phyloP scores from a whole-genome alignment of 64 coral and sea anemone species.

The Hydrozoanthus tunicans region DNA sequence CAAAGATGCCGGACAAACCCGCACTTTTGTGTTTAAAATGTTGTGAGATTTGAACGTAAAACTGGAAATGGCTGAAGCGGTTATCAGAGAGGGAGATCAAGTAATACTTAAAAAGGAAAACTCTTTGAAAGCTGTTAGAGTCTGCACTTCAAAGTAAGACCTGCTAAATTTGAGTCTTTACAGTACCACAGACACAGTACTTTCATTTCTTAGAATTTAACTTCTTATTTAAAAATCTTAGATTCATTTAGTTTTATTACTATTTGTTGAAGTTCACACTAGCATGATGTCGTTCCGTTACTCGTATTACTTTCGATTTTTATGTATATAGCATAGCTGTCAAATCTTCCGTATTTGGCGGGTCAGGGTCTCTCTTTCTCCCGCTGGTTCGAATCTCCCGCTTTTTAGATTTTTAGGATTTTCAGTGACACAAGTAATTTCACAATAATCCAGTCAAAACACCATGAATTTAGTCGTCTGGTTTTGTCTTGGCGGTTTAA shows the following conservation, averaged over 20 bases:
- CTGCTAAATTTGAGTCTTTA: neutral
- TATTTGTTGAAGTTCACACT: neutral
- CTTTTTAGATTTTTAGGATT: neutral
- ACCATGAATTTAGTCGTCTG: too few species aligned
- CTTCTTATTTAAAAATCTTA: neutral
- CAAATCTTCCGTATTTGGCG: constrained; percentile 9
- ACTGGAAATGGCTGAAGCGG: constrained; percentile 22
- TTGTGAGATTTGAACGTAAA: neutral
- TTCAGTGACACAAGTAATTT: too few species aligned
- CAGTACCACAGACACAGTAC: neutral
- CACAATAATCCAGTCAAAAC: too few species aligned
- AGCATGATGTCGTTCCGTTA: constrained; percentile 1
- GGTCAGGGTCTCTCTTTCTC: neutral
- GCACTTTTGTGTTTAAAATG: neutral
- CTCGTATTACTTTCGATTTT: neutral
- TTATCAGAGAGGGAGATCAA: constrained; percentile 75
- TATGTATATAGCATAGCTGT: constrained; percentile 10
- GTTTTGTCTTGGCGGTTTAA: too few species aligned
- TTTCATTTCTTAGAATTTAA: neutral
- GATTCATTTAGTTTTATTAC: neutral
- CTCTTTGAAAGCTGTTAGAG: constrained; percentile 68
- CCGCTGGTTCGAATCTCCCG: neutral
- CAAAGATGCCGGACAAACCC: constrained; percentile 48
- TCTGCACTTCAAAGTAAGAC: constrained; percentile 64
- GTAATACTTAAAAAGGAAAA: constrained; percentile 85